Base-by-base conservation (phyloP, 2,797 vertebrate species). In the Melanitta fusca region DNA sequence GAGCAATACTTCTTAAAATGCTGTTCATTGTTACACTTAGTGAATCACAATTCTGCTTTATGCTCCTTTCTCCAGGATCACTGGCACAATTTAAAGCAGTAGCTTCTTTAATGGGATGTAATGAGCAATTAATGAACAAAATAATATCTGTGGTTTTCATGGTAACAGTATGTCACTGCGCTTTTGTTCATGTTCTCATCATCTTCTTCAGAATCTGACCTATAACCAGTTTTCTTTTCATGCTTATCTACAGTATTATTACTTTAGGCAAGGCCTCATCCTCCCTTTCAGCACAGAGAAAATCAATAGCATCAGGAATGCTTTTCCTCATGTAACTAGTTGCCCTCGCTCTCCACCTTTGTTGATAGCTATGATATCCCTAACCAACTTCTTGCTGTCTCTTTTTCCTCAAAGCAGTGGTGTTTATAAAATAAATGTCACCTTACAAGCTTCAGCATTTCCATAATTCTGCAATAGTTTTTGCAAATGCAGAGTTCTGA, bases 101-200 rank as follows among this genome's bases (percentile, higher is more conserved):
- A 90, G 71, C 45, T 79, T 57, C 69, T 96, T 86, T 95, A 96
- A 84, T 95, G 81, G 88, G 51, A 65, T 92, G 53, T 91, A 95
- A 96, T 90, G 93, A 96, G 72, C 81, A 95, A 94, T 95, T 95
- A 95, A 96, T 95, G 92, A 95, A 60, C 71, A 91, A 97, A 95
- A 95, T 97, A 96, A 32, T 95, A 94, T 95, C 91, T 92, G 61
- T 92, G 81, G 89, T 90, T 38, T 68, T 91, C 86, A 65, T 86
- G 91, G 88, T 80, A 97, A 91, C 90, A 88, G 80, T 72, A 68
- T 95, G 86, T 85, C 84, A 69, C 47, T 80, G 69, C 49, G 93
- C 80, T 83, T 97, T 97, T 97, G 91, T 95, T 95, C 95, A 60
- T 66, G 32, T 91, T 94, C 84, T 87, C 80, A 27, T 87, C 80